Evolutionary conservation across 2,113 vertebrate species (phyloP).

Genomic region (Clarias magur): DNA sequence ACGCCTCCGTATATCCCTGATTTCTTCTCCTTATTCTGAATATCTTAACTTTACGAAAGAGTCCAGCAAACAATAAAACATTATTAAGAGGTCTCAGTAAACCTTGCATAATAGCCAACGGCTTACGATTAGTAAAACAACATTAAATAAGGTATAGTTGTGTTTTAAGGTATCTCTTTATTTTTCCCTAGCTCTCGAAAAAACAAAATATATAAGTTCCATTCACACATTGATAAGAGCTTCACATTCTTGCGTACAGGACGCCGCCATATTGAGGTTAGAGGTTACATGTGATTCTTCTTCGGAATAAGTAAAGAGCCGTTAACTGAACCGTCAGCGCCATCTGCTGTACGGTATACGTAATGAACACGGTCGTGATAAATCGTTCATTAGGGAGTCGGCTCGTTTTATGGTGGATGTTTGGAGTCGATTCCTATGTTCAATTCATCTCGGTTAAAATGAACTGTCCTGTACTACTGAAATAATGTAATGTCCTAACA

Average conservation of each 20-base stretch:
- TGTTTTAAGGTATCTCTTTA: not conserved
- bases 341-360: not conserved
- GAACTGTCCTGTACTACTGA: not conserved
- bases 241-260: not conserved
- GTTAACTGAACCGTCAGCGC: not conserved
- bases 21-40: constrained; percentile 57
- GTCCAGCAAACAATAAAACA: constrained; percentile 43
- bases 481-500: not conserved
- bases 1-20: constrained; percentile 31
- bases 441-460: not conserved
- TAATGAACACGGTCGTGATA: not conserved
- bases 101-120: not conserved
- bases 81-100: constrained; percentile 13
- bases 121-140: not conserved
- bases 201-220: not conserved
- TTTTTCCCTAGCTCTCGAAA: not conserved
- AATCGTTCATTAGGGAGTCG: not conserved
- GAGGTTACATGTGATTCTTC: not conserved
- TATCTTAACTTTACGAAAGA: constrained; percentile 59
- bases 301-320: not conserved
- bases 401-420: not conserved
- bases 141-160: not conserved
- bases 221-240: not conserved
- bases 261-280: constrained; percentile 15
- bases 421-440: not conserved